Evolutionary conservation across 2,113 vertebrate genomes (phyloP).

Genomic region (Chlorocebus sabaeus): DNA sequence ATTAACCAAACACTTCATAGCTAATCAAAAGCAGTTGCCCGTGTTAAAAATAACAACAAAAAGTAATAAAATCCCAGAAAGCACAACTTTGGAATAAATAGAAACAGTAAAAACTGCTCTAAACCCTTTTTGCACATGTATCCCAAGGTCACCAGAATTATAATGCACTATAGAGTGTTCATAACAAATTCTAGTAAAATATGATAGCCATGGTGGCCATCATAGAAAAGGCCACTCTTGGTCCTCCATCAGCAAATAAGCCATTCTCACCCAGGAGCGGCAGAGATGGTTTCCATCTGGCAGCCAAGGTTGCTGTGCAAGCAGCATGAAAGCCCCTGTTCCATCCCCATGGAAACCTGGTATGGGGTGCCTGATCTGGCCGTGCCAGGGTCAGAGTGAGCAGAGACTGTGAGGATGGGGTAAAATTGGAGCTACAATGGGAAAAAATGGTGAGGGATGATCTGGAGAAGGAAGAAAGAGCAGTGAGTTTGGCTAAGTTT

Average conservation of each 20-base stretch:
- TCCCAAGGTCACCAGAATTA: background rate
- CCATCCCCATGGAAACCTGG: background rate
- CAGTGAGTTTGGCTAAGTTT: background rate
- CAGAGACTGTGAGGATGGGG: background rate
- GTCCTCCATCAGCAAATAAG: background rate
- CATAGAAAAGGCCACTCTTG: background rate
- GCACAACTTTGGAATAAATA: background rate
- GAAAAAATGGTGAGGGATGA: background rate
- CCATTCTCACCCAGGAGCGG: background rate
- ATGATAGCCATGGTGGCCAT: background rate
- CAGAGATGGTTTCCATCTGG: background rate
- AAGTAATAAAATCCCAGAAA: background rate
- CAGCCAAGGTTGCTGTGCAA: background rate
- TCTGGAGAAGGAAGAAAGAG: background rate
- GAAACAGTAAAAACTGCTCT: background rate
- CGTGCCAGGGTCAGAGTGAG: background rate
- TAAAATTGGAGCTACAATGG: background rate
- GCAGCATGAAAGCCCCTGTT: background rate
- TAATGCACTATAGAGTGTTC: background rate
- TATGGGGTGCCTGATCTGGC: background rate
- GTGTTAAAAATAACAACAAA: background rate
- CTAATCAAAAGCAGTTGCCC: background rate
- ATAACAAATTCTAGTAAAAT: background rate
- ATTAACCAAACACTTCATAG: constrained; percentile 67
- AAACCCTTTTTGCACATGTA: background rate